Base-by-base conservation (phyloP, 2,113 vertebrate species). In the Microtus montanus region DNA sequence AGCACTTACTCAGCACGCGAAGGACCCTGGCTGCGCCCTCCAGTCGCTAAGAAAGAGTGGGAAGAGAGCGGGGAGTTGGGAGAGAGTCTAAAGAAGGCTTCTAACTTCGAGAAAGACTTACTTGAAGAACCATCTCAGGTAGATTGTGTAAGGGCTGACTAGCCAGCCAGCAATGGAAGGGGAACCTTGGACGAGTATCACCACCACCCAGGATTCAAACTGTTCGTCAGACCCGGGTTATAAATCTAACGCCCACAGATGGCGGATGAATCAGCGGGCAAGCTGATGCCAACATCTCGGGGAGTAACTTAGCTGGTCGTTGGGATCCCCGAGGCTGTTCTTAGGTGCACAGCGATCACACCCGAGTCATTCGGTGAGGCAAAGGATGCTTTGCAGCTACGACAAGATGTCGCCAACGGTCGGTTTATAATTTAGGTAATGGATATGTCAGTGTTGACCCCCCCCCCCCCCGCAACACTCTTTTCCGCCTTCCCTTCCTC, bases 221-320 rank as follows among this genome's bases (percentile, higher is more conserved):
- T 74, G 68, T 84, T 95, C 88, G 86, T 75, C 85, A 92, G 79
- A 90, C 41, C 66, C 70, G 33, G 49, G n/a, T 84, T 93, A 24
- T 33, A 11, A 61, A 83, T 19, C 24, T 63, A 30, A 82, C 4
- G 19, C 79, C 68, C 78, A 49, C 58, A 52, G 58, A 63, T 30
- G 92, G 33, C 61, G 41, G 83, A 47, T 95, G 79, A 92, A 28
- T 97, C 91, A 96, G 22, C 38, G 92, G 86, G n/a, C 68, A 35
- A 61, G 38, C 4, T 73, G 52, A 30, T 64, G 47, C 63, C 49
- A 74, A 11, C 66, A 82, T 7, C 44, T 30, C n/a, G 38, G 54
- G 88, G 61, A 66, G 38, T 54, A 58, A 28, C 49, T 82, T 61
- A n/a, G 33, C 66, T 87, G 74, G 35, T 92, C 52, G 15, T 52